Base-by-base conservation (phyloP, 2,888 invertebrate genomes). In the Trachelus troglodyta region DNA sequence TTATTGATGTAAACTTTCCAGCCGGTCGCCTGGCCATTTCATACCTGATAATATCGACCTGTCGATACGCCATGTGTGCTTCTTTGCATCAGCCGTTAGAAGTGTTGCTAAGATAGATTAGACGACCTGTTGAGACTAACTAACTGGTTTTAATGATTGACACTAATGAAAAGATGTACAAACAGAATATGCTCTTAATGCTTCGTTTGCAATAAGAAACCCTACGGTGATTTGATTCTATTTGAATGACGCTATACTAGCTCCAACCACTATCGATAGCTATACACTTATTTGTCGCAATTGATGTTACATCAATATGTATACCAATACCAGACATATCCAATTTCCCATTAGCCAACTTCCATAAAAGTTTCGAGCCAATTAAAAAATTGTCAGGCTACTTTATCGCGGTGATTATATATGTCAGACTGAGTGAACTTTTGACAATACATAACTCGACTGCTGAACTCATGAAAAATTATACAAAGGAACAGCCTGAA, bases 111-210 rank as follows among this genome's bases (percentile, higher is more conserved):
- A 31, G 71, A 33, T 71, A 34, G 34, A 71, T 71, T 71, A 71
- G 31, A 33, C 12, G 71, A 31, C 71, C 34, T 12, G 31, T 71
- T 31, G 15, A 23, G 31, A 23, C 31, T 71, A 71, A 71, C 34
- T 71, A 71, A 71, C 34, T 71, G 71, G 71, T 33, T 71, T 34
- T 15, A 23, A 71, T 71, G 71, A 71, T 71, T 71, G 71, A 71
- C 71, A 71, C 71, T 71, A 71, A 71, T 71, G 71, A 71, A 71
- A 71, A 71, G 71, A 33, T 15, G 33, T 71, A 71, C 71, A 71
- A 71, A 71, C 15, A 34, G 71, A 71, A 34, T 71, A 23, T 2
- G 56, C 9, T 56, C 56, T 23, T 56, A 23, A 56, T 56, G 23
- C 56, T 56, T 15, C 23, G 56, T 9, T 56, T 56, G 56, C 23